phyloP scores from a whole-genome alignment of 2,888 invertebrate genomes.

The Drosophila monieri region DNA sequence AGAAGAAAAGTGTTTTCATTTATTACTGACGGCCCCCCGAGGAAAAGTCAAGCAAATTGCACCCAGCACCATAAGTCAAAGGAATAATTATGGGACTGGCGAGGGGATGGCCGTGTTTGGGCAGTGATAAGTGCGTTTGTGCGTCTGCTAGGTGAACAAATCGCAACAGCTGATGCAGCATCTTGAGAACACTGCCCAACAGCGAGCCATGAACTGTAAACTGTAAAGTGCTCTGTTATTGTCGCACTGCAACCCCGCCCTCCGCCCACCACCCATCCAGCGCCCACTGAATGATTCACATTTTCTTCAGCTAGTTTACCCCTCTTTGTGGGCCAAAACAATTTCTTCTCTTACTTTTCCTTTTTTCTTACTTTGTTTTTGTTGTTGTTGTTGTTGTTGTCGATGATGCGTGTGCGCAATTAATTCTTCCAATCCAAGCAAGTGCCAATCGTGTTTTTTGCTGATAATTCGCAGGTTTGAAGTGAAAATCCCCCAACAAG shows the following conservation, averaged over 20 bases:
- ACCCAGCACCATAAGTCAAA: slow-evolving; percentile 43
- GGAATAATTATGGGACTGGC: slow-evolving; percentile 58
- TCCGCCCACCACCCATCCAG: slow-evolving; percentile 57
- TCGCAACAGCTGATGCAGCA: slow-evolving; percentile 76
- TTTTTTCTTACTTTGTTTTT: slow-evolving; percentile 1
- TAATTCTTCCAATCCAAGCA: slow-evolving; percentile 50
- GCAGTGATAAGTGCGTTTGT: slow-evolving; percentile 51
- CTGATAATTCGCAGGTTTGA: slow-evolving; percentile 59
- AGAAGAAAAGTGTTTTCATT: slow-evolving; percentile 79
- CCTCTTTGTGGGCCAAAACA: slow-evolving; percentile 21
- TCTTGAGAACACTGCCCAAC: slow-evolving; percentile 41
- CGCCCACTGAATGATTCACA: slow-evolving; percentile 73
- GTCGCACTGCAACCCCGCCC: slow-evolving; percentile 44
- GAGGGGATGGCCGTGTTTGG: slow-evolving; percentile 30
- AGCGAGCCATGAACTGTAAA: slow-evolving; percentile 32
- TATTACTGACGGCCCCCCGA: slow-evolving; percentile 54
- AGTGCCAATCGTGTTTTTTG: slow-evolving; percentile 55
- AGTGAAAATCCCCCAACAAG: slow-evolving; percentile 66
- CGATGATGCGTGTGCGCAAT: slow-evolving; percentile 70
- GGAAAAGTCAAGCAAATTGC: slow-evolving; percentile 58
- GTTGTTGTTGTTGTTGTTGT: slow-evolving; percentile 26
- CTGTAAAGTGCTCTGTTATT: slow-evolving; percentile 45
- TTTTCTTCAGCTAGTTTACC: slow-evolving; percentile 59
- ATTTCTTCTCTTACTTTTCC: slow-evolving; percentile 5
- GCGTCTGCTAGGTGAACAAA: slow-evolving; percentile 55